Base-by-base conservation (phyloP, 2,888 invertebrate genomes). In the Ypsolopha scabrella region DNA sequence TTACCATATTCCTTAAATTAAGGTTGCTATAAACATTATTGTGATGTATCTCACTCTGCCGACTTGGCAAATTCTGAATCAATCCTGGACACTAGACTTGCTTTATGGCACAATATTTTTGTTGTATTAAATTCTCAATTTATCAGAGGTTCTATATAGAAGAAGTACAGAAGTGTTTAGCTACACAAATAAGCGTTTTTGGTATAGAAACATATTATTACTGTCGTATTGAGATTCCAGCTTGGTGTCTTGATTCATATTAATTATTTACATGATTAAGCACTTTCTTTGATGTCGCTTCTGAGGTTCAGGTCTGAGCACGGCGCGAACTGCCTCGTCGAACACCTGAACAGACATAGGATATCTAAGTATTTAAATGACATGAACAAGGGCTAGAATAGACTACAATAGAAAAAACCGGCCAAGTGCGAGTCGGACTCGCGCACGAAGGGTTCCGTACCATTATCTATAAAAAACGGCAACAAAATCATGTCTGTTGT, bases 281-380 rank as follows among this genome's bases (percentile, higher is more conserved):
- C 96, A 97, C 87, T 96, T 96, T 87, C 95, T 92, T 88, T 96
- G 96, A 86, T 94, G 94, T 87, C 95, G 92, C 83, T 97, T 97
- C 71, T 95, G 93, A 54, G 98, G 98, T 82, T 98, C 97, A 51
- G 99, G 99, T 88, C 97, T 91, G 70, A 99, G 89, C 59, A 99
- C 99, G 54, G 98, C 96, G 64, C 99, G 91, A 39, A 99, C 99
- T 36, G 99, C 98, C 88, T 99, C 99, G 72, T 99, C 98, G 87
- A 99, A 99, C 53, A 99, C 99, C 95, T 97, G 85, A 4, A 62
- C 4, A 24, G 4, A n/a, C n/a, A 24, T 24, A 4, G 24, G 24
- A 24, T 24, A 24, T 3, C 2, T 24, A 24, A 24, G 24, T 24
- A 24, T 24, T 3, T 24, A 24, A 24, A 24, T 24, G 2, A 24